Base-by-base conservation (phyloP, 2,797 vertebrate genomes). In the Scleropages formosus region DNA sequence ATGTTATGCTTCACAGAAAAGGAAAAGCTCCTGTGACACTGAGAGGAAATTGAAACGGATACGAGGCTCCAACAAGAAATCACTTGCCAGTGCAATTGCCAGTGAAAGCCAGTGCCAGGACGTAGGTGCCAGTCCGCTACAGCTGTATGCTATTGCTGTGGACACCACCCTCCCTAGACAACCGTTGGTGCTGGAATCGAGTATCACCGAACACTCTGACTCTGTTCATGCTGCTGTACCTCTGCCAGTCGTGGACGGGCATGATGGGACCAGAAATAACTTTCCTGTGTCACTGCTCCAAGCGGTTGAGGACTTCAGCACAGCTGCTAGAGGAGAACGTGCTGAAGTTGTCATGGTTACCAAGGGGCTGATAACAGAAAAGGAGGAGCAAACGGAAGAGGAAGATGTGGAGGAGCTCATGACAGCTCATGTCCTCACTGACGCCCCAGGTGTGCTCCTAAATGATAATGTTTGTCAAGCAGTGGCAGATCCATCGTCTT, bases 1-100 rank as follows among this genome's bases (percentile, higher is more conserved):
- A 71, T 49, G 27, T 49, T 72, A 47, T 75, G 73, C n/a, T 49
- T 24, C 66, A 8, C 73, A 92, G 91, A 92, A 92, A 88, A 81
- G 87, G 39, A 91, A 87, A 85, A 78, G 81, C 0, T 1, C 22
- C 0, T 83, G 86, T 63, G 73, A 74, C 26, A 10, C 31, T 1
- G 86, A 87, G 64, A 80, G 39, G 73, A 83, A 78, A 73, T 26
- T 80, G 0, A 92, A 91, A 24, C 80, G 83, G 27, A 78, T 76
- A 9, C 67, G 85, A n/a, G 46, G 16, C 0, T 24, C 70, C 67
- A 7, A 13, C 1, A 51, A 56, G 4, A 64, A 61, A 26, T 76
- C 78, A 27, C 80, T 72, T 58, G 0, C 20, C 0, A 13, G 61
- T 0, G 66, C 13, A 64, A 9, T 0, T 24, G 46, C 72, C 2